A percentile compares a stretch with the other conserved stretches of the same genome.
These are phyloP conservation scores for Nothura maculosa DNA, from an alignment of 2,797 vertebrate species.

Conservation along the genomic window DNA sequence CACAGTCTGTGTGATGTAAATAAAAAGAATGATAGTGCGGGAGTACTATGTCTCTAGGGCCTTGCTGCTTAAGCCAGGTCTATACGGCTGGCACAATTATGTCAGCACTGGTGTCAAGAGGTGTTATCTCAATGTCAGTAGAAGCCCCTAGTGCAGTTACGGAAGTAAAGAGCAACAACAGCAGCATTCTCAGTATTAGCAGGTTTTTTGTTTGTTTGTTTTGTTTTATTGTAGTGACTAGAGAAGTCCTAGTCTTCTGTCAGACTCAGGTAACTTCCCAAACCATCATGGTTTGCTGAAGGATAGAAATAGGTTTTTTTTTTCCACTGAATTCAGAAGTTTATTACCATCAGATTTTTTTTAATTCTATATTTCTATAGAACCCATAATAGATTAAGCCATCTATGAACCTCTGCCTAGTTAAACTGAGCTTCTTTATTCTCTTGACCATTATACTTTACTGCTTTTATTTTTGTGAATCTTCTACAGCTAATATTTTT, in stretches of 20 bases:
- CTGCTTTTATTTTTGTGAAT: neutral
- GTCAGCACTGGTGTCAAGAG: neutral
- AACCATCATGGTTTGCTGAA: neutral
- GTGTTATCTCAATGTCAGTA: neutral
- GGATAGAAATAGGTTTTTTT: neutral
- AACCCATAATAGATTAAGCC: neutral
- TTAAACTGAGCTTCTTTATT: neutral
- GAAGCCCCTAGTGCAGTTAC: neutral
- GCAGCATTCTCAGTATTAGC: neutral
- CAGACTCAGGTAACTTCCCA: neutral
- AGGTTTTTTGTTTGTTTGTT: neutral
- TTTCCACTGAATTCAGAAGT: neutral
- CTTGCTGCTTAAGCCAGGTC: constrained; percentile 14
- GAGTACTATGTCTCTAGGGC: neutral
- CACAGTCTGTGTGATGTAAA: neutral
- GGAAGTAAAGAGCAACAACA: neutral
- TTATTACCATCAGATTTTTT: neutral
- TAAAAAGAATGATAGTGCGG: neutral
- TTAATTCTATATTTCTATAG: neutral
- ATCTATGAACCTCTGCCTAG: neutral
- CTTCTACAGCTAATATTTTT: constrained; percentile 40
- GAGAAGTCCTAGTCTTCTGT: no score
- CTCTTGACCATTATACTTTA: neutral
- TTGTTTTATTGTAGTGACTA: neutral
- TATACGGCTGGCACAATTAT: neutral